These are phyloP conservation scores for Ceramica pisi DNA, from an alignment of 2,888 invertebrate species.

Conservation along the genomic window DNA sequence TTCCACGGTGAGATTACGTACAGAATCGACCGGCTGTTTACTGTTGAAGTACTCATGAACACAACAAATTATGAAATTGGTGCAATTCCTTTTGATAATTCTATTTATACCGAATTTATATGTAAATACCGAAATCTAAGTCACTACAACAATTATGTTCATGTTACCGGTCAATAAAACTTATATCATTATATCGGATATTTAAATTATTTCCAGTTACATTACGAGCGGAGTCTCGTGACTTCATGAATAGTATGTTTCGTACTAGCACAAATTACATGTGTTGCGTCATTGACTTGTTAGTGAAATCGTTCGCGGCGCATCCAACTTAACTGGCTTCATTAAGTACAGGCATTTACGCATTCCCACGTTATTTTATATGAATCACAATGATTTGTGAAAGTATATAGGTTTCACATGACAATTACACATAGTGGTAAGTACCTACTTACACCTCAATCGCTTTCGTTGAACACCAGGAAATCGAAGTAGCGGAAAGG, in stretches of 20 bases:
- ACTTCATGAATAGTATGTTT: neutral
- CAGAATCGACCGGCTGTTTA: no score
- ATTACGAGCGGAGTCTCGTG: neutral
- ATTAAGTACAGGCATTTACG: conserved; percentile 34
- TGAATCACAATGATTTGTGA: conserved; percentile 59
- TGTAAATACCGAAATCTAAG: neutral
- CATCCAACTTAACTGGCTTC: conserved; percentile 26
- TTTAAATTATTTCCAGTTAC: neutral
- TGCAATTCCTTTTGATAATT: neutral
- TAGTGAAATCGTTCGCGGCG: conserved; percentile 49
- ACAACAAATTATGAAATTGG: no score
- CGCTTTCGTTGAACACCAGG: conserved; percentile 13
- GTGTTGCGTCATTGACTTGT: conserved; percentile 25
- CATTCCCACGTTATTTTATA: conserved; percentile 58
- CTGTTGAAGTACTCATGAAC: no score
- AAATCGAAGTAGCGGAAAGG: conserved; percentile 1
- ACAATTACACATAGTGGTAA: conserved; percentile 28
- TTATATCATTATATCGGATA: neutral
- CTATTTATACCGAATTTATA: no score
- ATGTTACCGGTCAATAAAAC: neutral
- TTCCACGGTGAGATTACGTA: no score
- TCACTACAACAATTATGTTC: neutral
- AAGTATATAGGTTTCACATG: conserved; percentile 56
- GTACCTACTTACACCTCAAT: conserved; percentile 7
- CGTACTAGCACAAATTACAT: conserved; percentile 8